These are phyloP conservation scores for Epistrophe grossulariae DNA, from an alignment of 2,888 invertebrate genomes.

Conservation along the genomic window DNA sequence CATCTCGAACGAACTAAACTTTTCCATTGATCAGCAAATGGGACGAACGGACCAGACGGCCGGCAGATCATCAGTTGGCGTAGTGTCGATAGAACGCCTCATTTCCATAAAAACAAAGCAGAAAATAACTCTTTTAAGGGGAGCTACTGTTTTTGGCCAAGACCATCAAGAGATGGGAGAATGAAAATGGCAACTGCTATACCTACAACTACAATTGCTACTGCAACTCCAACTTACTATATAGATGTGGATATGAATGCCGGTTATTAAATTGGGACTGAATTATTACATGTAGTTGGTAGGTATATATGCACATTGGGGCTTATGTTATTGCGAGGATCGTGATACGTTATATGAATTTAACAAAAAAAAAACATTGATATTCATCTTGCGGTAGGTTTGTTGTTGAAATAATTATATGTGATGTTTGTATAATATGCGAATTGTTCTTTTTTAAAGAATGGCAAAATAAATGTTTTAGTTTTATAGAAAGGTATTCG, in stretches of 20 bases:
- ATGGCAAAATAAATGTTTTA: neutral
- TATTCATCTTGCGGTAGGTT: slow-evolving; percentile 31
- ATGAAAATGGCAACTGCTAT: slow-evolving; percentile 1
- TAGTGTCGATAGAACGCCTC: slow-evolving; percentile 73
- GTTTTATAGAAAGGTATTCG: neutral
- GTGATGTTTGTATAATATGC: slow-evolving; percentile 11
- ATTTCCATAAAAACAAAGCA: slow-evolving; percentile 75
- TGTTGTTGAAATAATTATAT: slow-evolving; percentile 30
- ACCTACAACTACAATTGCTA: neutral
- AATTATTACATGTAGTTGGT: slow-evolving; percentile 33
- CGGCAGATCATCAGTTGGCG: slow-evolving; percentile 57
- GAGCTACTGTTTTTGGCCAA: slow-evolving; percentile 64
- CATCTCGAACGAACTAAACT: slow-evolving; percentile 25
- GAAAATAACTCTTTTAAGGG: slow-evolving; percentile 64
- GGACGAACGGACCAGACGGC: slow-evolving; percentile 17
- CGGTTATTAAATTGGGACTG: slow-evolving; percentile 64
- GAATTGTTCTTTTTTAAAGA: slow-evolving; percentile 7
- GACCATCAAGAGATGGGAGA: slow-evolving; percentile 11
- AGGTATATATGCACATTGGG: neutral
- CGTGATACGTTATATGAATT: slow-evolving; percentile 58
- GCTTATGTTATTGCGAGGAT: slow-evolving; percentile 47
- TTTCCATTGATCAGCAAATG: slow-evolving; percentile 56
- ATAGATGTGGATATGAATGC: slow-evolving; percentile 34
- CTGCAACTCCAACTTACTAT: neutral
- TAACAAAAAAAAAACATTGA: slow-evolving; percentile 12